Conservation (phyloP, 53 echinoderm and acorn worm species). For the Paracentrotus lividus region DNA sequence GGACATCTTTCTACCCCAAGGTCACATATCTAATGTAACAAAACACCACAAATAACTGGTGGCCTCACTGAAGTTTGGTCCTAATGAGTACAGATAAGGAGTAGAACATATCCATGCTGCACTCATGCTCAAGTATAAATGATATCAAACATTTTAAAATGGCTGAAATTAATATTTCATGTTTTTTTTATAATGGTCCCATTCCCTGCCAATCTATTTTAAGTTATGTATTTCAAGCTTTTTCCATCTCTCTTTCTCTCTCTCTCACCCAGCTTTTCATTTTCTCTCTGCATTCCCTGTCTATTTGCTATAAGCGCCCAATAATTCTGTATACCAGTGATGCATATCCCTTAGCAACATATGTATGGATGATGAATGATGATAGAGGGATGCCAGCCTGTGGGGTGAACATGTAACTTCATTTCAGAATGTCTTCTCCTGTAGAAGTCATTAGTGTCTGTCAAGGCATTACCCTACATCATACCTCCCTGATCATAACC, state of each 20-base stretch:
- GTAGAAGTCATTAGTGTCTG: conserved; percentile 11
- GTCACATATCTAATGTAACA: conserved; percentile 23
- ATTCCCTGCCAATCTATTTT: not conserved
- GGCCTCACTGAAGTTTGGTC: not conserved
- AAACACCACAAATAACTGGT: not conserved
- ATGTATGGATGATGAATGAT: conserved; percentile 35
- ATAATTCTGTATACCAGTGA: not conserved
- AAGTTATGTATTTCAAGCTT: not conserved
- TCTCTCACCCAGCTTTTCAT: not conserved
- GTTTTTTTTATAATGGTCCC: not conserved
- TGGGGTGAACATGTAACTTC: not conserved
- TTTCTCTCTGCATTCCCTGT: not conserved
- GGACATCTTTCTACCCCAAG: not conserved
- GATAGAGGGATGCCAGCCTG: not conserved
- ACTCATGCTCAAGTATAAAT: too few species aligned
- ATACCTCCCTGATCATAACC: too few species aligned
- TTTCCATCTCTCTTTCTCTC: not conserved
- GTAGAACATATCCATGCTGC: too few species aligned
- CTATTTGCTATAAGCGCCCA: not conserved
- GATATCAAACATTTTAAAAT: too few species aligned
- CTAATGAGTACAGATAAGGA: not conserved
- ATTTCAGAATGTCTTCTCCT: conserved; percentile 1
- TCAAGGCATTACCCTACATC: conserved; percentile 12
- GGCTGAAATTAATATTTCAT: too few species aligned
- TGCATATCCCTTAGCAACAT: conserved; percentile 18